These are phyloP conservation scores for Pomacea canaliculata DNA, from an alignment of 2,888 invertebrate species.

Conservation along the genomic window DNA sequence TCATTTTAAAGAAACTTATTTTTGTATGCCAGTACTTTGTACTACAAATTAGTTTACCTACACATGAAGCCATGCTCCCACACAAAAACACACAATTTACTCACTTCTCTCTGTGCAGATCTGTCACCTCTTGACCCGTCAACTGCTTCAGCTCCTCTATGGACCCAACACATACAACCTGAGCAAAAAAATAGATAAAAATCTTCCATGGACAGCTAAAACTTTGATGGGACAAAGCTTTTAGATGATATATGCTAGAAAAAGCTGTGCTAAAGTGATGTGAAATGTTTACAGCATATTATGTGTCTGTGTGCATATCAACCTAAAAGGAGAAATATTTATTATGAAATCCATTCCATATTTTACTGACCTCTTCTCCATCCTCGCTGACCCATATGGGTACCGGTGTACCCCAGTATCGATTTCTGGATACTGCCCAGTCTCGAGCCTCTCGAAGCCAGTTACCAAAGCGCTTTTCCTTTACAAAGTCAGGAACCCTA, in stretches of 20 bases:
- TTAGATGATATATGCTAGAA: no score
- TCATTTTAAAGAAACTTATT: no score
- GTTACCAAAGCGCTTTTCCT: constrained; percentile 98
- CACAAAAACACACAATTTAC: constrained; percentile 27
- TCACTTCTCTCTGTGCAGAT: constrained; percentile 90
- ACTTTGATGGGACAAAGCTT: background rate
- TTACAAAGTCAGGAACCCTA: constrained; percentile 94
- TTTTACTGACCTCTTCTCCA: constrained; percentile 79
- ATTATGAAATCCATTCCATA: no score
- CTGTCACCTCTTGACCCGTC: constrained; percentile 84
- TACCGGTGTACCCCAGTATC: constrained; percentile 99
- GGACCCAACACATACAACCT: constrained; percentile 90
- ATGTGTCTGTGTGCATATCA: background rate
- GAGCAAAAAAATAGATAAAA: constrained; percentile 3
- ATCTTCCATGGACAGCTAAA: background rate
- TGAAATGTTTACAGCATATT: no score
- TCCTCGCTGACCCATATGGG: constrained; percentile 96
- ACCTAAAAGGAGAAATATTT: background rate
- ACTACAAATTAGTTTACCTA: no score
- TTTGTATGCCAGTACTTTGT: no score
- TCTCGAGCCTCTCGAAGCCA: constrained; percentile 98
- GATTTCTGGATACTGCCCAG: constrained; percentile 97
- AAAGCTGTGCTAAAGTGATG: no score
- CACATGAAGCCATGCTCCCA: no score
- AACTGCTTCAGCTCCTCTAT: constrained; percentile 89